phyloP scores from a whole-genome alignment of 2,113 vertebrate genomes.

The Atherinomorus stipes region DNA sequence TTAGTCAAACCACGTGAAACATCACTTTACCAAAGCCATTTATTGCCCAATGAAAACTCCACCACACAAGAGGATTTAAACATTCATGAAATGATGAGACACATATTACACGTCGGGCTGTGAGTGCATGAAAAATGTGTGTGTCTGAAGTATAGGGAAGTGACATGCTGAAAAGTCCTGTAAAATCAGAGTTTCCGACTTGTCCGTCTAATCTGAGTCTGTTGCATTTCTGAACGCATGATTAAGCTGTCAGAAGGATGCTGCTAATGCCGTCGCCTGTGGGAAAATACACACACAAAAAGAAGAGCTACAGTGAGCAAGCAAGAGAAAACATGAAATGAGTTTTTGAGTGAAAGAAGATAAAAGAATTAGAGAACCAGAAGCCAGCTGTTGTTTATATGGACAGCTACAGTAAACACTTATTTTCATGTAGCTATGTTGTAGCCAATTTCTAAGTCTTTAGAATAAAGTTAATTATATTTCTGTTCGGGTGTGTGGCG shows the following conservation, averaged over 20 bases:
- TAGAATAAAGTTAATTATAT: too few relatives aligned
- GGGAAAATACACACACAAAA: slow-evolving; percentile 20
- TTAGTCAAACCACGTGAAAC: not conserved
- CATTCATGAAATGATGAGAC: slow-evolving; percentile 28
- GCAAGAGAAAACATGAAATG: slow-evolving; percentile 14
- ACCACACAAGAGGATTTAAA: slow-evolving; percentile 6
- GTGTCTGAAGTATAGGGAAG: slow-evolving; percentile 39
- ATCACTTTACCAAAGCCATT: not conserved
- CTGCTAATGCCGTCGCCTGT: slow-evolving; percentile 44
- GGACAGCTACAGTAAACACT: too few relatives aligned
- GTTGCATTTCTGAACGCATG: slow-evolving; percentile 58
- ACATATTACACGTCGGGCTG: not conserved
- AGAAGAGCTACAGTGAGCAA: slow-evolving; percentile 6
- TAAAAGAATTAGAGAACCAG: not conserved
- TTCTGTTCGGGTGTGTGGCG: too few relatives aligned
- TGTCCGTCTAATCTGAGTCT: slow-evolving; percentile 60
- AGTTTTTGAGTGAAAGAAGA: slow-evolving; percentile 9
- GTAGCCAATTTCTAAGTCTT: too few relatives aligned
- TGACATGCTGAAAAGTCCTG: slow-evolving; percentile 43
- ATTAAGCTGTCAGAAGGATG: slow-evolving; percentile 60
- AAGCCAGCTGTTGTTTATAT: not conserved
- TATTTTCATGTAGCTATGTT: too few relatives aligned
- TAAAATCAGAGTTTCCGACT: slow-evolving; percentile 49
- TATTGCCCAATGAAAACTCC: not conserved
- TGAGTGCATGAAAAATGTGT: slow-evolving; percentile 17